Conservation (phyloP, 2,113 vertebrate species). For the Falcunculus frontatus region DNA sequence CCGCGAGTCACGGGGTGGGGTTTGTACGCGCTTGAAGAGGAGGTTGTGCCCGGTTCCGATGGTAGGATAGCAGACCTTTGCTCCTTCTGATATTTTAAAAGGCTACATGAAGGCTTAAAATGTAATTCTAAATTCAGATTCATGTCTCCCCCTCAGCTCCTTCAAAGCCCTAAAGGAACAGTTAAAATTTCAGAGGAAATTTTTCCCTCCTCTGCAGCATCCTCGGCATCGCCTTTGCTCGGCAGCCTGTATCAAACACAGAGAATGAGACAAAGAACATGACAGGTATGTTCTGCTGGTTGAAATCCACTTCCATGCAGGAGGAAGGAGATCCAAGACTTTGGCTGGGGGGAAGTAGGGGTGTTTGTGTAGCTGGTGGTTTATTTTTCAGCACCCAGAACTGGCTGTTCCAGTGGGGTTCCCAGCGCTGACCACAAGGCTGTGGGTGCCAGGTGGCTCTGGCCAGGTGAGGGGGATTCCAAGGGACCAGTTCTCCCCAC, state of each 20-base stretch:
- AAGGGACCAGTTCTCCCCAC: not conserved
- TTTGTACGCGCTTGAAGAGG: not conserved
- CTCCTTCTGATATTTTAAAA: conserved; percentile 37
- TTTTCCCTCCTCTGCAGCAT: not conserved
- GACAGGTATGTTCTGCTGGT: not conserved
- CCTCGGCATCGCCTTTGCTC: not conserved
- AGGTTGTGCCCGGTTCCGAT: not conserved
- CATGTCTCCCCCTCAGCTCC: not conserved
- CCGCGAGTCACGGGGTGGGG: conserved; percentile 17
- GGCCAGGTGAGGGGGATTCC: rapidly evolving
- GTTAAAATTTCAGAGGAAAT: not conserved
- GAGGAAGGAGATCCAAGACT: not conserved
- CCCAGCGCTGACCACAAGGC: not conserved
- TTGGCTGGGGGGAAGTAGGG: not conserved
- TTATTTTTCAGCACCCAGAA: not conserved
- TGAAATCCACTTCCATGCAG: not conserved
- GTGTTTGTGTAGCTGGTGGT: not conserved
- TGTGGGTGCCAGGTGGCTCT: rapidly evolving
- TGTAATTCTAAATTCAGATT: conserved; percentile 13
- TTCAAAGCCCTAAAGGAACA: not conserved
- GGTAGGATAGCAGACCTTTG: conserved; percentile 8
- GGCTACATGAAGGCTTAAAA: conserved; percentile 3
- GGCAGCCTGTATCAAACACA: not conserved
- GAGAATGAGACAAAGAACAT: not conserved
- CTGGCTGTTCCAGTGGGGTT: rapidly evolving